Conservation (phyloP, 2,888 invertebrate species). For the Lithophane ornitopus region DNA sequence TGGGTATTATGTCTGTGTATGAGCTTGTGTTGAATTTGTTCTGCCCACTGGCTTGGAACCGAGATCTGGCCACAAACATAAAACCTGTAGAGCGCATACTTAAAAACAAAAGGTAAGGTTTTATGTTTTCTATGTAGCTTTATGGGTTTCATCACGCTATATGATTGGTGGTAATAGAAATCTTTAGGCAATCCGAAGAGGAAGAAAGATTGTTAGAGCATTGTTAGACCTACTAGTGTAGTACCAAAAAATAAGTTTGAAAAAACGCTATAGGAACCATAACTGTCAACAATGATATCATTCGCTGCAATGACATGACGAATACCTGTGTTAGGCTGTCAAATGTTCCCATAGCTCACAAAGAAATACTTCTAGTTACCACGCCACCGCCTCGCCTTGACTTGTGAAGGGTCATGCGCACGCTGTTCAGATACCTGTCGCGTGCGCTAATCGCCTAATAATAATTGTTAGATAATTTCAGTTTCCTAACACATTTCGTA, state of each 20-base stretch:
- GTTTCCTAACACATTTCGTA: conserved; percentile 54
- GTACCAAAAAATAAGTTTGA: not conserved
- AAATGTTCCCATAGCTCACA: conserved; percentile 47
- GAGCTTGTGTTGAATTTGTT: conserved; percentile 46
- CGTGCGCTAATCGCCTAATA: conserved; percentile 65
- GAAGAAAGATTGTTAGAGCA: not conserved
- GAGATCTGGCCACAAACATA: conserved; percentile 28
- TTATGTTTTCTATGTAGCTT: conserved; percentile 11
- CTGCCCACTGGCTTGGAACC: conserved; percentile 54
- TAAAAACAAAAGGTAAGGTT: conserved; percentile 16
- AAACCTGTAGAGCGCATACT: conserved; percentile 17
- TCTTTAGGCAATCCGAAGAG: no score
- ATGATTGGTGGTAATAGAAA: not conserved
- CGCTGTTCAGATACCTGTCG: conserved; percentile 62
- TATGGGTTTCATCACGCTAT: conserved; percentile 7
- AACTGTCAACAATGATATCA: not conserved
- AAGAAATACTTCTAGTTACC: conserved; percentile 43
- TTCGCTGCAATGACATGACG: not conserved
- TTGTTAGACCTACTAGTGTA: not conserved
- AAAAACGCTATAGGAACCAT: conserved; percentile 2
- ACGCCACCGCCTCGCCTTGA: conserved; percentile 77
- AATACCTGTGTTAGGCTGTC: conserved; percentile 28
- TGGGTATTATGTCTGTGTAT: conserved; percentile 25
- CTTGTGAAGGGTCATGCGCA: conserved; percentile 81
- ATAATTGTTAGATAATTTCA: conserved; percentile 57